Base-by-base conservation (phyloP, 2,888 invertebrate genomes). In the Marasmarcha lunaedactyla region DNA sequence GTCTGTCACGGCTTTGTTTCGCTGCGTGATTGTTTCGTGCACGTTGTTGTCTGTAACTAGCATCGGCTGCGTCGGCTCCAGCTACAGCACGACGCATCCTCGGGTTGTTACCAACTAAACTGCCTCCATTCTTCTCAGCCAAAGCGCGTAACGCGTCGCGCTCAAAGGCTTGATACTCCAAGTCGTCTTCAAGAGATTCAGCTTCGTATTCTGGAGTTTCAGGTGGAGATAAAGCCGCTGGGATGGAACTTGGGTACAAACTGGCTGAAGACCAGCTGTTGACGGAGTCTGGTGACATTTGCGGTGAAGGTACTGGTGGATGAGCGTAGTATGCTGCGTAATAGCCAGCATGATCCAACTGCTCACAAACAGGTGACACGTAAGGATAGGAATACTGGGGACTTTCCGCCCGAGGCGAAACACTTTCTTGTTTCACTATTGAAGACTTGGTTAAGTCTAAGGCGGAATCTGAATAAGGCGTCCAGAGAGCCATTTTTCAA, bases 1-100 rank as follows among this genome's bases (percentile, higher is more conserved):
- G 85, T 1, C 94, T 90, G 59, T 98, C 97, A 10, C 97, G 85
- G 0, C 96, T 96, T 49, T 95, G 86, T 65, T 97, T 97, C 0
- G 97, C 97, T 0, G 97, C 97, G 47, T 92, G 94, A 66, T 98
- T 98, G 66, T 97, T 97, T 62, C 95, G 94, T 48, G 91, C 87
- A 2, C 97, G 79, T 39, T 95, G 87, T 59, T 95, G 95, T 85
- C 91, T 91, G 60, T 97, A 97, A 0, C 90, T 90, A 62, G 95
- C 95, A 54, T 92, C 67, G 86, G 40, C 71, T 66, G 54, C 47
- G 41, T 62, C 55, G 26, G 48, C 56, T 0, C 61, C 56, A 38
- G 72, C 73, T 9, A 79, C 76, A 0, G 78, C 84, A 42, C 89
- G 72, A n/a, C 90, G 77, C 92, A 92, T 92, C 52, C 90, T 88